Percentiles rank a stretch among this genome's conserved stretches.
Evolutionary conservation across 2,113 vertebrate genomes (phyloP).

Genomic region (Pelmatolapia mariae): DNA sequence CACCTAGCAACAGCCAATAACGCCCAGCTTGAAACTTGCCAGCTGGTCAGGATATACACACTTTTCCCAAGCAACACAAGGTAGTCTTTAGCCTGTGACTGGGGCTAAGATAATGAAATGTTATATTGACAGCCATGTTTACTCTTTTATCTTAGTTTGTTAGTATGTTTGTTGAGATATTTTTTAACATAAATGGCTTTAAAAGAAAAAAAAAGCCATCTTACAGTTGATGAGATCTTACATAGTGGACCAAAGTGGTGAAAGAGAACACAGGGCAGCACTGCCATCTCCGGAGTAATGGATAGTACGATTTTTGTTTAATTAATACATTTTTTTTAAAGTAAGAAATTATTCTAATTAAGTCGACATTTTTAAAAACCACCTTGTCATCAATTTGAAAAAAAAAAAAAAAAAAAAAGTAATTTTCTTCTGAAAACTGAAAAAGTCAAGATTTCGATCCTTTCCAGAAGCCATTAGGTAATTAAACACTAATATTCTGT

Average conservation of each 20-base stretch:
- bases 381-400: accelerated
- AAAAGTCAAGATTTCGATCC: background rate
- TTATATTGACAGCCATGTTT: background rate
- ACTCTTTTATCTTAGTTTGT: background rate
- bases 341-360: background rate
- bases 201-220: background rate
- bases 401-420: background rate
- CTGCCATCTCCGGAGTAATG: background rate
- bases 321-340: accelerated
- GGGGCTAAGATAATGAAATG: background rate
- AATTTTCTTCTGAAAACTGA: background rate
- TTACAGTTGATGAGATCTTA: background rate
- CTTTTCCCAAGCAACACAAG: background rate
- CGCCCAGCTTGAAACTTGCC: background rate
- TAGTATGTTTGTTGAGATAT: background rate
- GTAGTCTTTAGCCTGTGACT: background rate
- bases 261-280: background rate
- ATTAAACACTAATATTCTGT: background rate
- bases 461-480: background rate
- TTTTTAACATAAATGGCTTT: background rate
- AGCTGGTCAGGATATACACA: background rate
- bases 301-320: background rate
- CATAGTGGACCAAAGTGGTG: background rate
- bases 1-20: background rate
- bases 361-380: background rate